A percentile compares a stretch with the other conserved stretches of the same genome.
Evolutionary conservation across 2,888 invertebrate genomes (phyloP).

Genomic region (Onchidella celtica): DNA sequence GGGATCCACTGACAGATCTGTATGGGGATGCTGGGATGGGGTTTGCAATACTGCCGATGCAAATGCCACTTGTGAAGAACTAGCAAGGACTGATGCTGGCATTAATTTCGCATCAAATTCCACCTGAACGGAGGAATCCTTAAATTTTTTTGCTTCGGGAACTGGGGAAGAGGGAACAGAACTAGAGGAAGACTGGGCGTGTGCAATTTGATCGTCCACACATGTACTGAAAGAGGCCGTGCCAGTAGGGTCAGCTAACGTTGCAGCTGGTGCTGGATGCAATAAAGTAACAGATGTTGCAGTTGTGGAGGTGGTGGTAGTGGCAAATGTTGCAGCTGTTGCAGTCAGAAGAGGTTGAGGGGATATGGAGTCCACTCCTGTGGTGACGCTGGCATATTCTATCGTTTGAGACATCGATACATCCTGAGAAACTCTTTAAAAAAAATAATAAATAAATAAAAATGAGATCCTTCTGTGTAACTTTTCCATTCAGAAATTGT

Average conservation of each 20-base stretch:
- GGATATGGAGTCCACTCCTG: neutral
- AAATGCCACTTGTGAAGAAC: neutral
- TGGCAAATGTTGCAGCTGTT: neutral
- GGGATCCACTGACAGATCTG: conserved; percentile 3
- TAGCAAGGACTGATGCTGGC: neutral
- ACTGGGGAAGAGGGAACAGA: conserved; percentile 26
- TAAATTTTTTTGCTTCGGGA: conserved; percentile 46
- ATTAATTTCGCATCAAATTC: conserved; percentile 29
- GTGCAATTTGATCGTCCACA: neutral
- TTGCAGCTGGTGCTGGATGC: neutral
- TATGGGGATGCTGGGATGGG: neutral
- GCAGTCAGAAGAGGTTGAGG: neutral
- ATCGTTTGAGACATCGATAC: conserved; percentile 6
- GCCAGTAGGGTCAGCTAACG: neutral
- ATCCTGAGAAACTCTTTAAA: conserved; percentile 10
- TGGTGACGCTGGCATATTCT: neutral
- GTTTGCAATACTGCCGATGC: neutral
- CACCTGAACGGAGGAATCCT: conserved; percentile 44
- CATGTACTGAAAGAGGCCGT: neutral
- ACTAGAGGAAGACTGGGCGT: neutral
- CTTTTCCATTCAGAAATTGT: neutral
- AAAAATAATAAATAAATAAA: neutral
- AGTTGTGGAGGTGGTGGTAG: neutral
- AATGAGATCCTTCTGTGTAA: neutral
- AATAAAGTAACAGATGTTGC: neutral